Conservation (phyloP, 2,113 vertebrate species). For the Callospermophilus lateralis region DNA sequence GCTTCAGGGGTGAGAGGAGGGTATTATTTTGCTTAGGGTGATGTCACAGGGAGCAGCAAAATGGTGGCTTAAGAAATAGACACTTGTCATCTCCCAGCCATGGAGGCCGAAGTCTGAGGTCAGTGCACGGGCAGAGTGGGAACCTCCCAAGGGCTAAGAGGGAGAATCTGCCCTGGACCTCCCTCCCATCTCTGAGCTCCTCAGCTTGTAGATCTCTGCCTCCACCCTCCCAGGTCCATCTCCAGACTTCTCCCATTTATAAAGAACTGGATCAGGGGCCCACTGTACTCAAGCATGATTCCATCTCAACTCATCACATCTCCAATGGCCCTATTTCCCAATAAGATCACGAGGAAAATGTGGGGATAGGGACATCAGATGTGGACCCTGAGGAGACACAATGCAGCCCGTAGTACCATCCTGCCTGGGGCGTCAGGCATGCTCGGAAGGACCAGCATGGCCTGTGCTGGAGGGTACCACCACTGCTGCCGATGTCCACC, state of each 20-base stretch:
- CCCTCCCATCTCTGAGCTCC: background rate
- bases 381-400: too few species aligned
- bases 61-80: background rate
- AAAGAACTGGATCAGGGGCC: background rate
- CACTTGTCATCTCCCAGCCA: background rate
- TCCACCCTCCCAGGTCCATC: background rate
- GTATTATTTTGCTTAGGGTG: background rate
- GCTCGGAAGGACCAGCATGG: background rate
- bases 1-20: too few species aligned
- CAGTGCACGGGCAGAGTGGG: fast-evolving
- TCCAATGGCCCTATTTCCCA: background rate
- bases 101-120: background rate
- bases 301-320: background rate
- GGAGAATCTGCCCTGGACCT: too few species aligned
- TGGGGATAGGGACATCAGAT: background rate
- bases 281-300: background rate
- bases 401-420: background rate
- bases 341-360: background rate
- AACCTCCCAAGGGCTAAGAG: fast-evolving
- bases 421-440: background rate
- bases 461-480: fast-evolving
- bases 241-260: background rate
- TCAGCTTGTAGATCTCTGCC: background rate
- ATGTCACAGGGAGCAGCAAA: too few species aligned
- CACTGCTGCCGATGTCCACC: fast-evolving